Percentiles rank a stretch among this genome's conserved stretches.
phyloP scores from a whole-genome alignment of 92 coral and sea anemone species.

The Micromussa lordhowensis region DNA sequence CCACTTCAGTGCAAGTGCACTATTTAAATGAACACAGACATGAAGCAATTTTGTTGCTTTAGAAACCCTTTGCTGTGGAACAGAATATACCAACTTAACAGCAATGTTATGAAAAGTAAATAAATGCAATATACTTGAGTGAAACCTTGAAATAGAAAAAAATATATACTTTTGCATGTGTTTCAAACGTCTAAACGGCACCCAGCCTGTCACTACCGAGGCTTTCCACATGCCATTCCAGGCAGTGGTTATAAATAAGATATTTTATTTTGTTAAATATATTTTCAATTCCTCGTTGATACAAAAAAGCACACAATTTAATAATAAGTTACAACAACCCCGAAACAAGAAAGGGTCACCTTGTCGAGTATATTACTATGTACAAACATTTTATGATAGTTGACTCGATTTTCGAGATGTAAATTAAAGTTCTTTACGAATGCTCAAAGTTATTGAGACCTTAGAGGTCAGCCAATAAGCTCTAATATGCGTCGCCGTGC shows the following conservation, averaged over 20 bases:
- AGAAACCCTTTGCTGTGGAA: neutral
- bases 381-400: constrained; percentile 21
- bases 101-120: neutral
- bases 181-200: neutral
- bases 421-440: constrained; percentile 8
- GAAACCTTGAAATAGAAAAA: neutral
- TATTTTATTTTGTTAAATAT: constrained; percentile 51
- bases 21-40: neutral
- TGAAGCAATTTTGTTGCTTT: constrained; percentile 1
- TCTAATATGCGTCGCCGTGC: neutral
- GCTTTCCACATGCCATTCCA: neutral
- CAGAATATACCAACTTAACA: neutral
- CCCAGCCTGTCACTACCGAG: neutral
- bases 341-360: neutral
- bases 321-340: constrained; percentile 38
- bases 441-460: constrained; percentile 3
- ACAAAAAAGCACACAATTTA: constrained; percentile 39
- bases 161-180: neutral
- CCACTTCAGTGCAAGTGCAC: constrained; percentile 5
- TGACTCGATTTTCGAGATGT: constrained; percentile 25
- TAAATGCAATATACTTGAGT: neutral
- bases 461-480: constrained; percentile 20
- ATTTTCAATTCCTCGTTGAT: constrained; percentile 43
- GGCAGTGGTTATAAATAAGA: constrained; percentile 44
- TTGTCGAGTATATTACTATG: constrained; percentile 20